Percentiles rank a stretch among this genome's conserved stretches.
phyloP scores from a whole-genome alignment of 2,797 vertebrate genomes.

The Cyprinella venusta region DNA sequence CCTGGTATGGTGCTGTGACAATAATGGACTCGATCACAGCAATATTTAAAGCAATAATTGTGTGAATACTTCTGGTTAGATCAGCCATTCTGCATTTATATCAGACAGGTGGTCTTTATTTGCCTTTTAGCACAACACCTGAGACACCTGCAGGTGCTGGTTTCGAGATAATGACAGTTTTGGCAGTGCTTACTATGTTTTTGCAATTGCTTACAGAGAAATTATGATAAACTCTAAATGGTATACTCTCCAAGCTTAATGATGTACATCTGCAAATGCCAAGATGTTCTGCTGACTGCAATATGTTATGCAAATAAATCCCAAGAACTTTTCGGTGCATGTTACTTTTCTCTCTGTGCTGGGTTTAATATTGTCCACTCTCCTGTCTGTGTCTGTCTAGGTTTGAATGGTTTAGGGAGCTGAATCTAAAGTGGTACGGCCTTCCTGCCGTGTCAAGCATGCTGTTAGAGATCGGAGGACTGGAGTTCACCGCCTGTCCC shows the following conservation, averaged over 20 bases:
- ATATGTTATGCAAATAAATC: constrained; percentile 12
- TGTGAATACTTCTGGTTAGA: constrained; percentile 47
- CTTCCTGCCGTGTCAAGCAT: constrained; percentile 95
- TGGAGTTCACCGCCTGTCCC: constrained; percentile 94
- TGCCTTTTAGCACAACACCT: constrained; percentile 57
- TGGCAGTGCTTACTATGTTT: constrained; percentile 59
- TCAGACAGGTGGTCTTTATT: constrained; percentile 56
- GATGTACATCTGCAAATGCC: constrained; percentile 28
- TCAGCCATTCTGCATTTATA: constrained; percentile 54
- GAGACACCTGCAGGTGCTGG: constrained; percentile 61
- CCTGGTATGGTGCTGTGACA: background rate
- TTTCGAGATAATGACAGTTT: constrained; percentile 70
- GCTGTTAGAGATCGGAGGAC: constrained; percentile 92
- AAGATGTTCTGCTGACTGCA: constrained; percentile 9
- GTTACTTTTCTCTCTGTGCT: background rate
- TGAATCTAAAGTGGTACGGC: constrained; percentile 94
- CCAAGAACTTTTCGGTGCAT: background rate
- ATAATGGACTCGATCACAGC: background rate
- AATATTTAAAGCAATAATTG: constrained; percentile 13
- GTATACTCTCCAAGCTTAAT: constrained; percentile 24
- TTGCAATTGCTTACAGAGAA: constrained; percentile 48
- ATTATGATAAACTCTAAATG: constrained; percentile 34
- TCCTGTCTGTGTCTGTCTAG: constrained; percentile 67
- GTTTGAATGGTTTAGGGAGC: constrained; percentile 93
- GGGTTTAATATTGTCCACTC: background rate